Percentiles rank a stretch among this genome's conserved stretches.
Conservation (phyloP, 2,113 vertebrate species). For the Lanius ludovicianus region DNA sequence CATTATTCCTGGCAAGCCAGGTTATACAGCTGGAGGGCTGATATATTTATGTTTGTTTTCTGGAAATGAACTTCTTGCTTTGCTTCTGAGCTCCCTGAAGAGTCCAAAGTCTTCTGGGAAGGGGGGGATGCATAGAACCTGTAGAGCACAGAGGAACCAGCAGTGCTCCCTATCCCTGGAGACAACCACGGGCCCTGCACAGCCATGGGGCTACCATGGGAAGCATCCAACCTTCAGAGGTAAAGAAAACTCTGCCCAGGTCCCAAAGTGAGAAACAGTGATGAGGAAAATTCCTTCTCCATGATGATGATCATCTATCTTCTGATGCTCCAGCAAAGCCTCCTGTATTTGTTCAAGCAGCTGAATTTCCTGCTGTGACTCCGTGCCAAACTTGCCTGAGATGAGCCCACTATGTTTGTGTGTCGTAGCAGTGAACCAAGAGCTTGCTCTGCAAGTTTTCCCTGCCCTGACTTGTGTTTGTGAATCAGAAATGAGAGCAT, state of each 20-base stretch:
- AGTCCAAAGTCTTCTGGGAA: not conserved
- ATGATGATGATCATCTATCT: not conserved
- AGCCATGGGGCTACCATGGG: not conserved
- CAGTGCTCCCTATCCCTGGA: fast-evolving
- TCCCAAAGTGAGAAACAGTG: not conserved
- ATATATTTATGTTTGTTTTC: not conserved
- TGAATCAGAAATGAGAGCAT: not conserved
- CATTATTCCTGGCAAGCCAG: not conserved
- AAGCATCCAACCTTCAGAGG: not conserved
- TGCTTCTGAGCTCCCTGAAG: not conserved
- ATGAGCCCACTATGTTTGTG: fast-evolving
- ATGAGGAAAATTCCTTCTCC: not conserved
- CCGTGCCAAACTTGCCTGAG: not conserved
- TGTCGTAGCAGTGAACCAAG: fast-evolving
- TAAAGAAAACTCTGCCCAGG: not conserved
- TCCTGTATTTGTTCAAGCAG: not conserved
- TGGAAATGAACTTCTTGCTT: not conserved
- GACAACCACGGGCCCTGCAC: not conserved
- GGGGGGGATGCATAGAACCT: fast-evolving
- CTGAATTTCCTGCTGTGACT: not conserved
- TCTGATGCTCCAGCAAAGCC: not conserved
- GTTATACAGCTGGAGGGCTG: not conserved
- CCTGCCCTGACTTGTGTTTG: not conserved
- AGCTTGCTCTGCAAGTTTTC: not conserved
- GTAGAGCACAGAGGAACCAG: not conserved